A percentile compares a stretch with the other conserved stretches of the same genome.
These are phyloP conservation scores for Drosophila subpulchrella DNA, from an alignment of 1,140 invertebrate genomes.

Conservation along the genomic window DNA sequence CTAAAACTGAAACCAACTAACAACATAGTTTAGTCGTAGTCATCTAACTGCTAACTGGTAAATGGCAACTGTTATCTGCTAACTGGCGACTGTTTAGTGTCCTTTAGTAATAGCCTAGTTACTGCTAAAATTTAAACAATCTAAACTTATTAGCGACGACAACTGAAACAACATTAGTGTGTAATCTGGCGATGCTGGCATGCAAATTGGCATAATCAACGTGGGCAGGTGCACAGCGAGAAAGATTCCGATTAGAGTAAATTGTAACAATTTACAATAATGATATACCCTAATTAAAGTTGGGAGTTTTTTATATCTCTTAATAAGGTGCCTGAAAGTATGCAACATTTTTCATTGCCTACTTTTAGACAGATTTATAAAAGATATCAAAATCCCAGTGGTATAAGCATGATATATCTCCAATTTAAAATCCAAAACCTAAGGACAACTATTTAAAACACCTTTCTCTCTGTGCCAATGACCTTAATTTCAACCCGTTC, in stretches of 20 bases:
- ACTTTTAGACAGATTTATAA: not conserved
- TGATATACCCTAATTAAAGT: not conserved
- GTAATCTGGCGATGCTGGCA: constrained; percentile 45
- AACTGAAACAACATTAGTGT: constrained; percentile 11
- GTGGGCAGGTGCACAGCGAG: constrained; percentile 12
- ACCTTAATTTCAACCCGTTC: constrained; percentile 6
- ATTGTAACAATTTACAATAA: not conserved
- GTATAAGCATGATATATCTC: not conserved
- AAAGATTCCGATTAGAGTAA: not conserved
- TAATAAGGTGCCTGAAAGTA: not conserved
- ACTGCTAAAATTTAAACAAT: constrained; percentile 38
- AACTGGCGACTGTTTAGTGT: constrained; percentile 27
- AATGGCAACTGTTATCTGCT: constrained; percentile 21
- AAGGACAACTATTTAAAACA: not conserved
- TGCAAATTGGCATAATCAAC: constrained; percentile 68
- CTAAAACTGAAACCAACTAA: constrained; percentile 53
- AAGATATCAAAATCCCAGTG: not conserved
- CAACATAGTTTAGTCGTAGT: constrained; percentile 54
- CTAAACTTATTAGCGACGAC: constrained; percentile 34
- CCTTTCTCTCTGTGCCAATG: constrained; percentile 19
- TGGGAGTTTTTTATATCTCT: not conserved
- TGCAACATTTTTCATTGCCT: not conserved
- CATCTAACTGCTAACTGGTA: constrained; percentile 30
- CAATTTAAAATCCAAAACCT: not conserved
- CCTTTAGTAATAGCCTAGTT: constrained; percentile 43